Evolutionary conservation across 2,797 vertebrate genomes (phyloP), one percentile per base, ranked within the genome.

Genomic region (Gadopsis bispinosus): DNA sequence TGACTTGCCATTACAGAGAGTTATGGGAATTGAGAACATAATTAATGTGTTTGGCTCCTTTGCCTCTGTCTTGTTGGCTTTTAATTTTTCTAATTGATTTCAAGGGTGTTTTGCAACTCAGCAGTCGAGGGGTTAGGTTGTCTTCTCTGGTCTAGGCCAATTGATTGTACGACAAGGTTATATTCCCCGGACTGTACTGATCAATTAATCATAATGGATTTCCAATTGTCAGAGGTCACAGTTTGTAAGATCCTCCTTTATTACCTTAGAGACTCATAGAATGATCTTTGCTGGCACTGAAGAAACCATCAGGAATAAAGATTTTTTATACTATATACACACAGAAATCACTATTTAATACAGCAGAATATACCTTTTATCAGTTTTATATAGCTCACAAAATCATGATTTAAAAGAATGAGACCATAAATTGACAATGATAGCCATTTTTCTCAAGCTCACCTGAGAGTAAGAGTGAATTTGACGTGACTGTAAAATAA

Each of bases 181-280:
- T 91, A 91, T 89, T 93, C 90, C 89, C 91, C 69, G 68, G 78
- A 83, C 82, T 22, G 35, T 79, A 80, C 79, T 48, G 77, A 95
- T 95, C 90, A 89, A 93, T 94, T 93, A 88, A 94, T 93, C 89
- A 91, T 88, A 79, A 93, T 94, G 83, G 91, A 92, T 94, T 92
- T 93, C 86, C 87, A 83, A 87, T 92, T 83, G 90, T 90, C 83
- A 83, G 81, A 80, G 79, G 79, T 82, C 81, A 76, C 65, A 82
- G 79, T 92, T 84, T 87, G 83, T 85, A 82, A 82, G 79, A 82
- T 79, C 77, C 62, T 63, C 66, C 79, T 90, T 87, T 91, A 89
- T 87, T 91, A 85, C 87, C 87, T 78, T 39, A 74, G 89, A 88
- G 90, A 91, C 79, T 80, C 76, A 89, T 72, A 75, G 65, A 79